Conservation (phyloP, 1,140 invertebrate species). For the Centruroides sculpturatus region DNA sequence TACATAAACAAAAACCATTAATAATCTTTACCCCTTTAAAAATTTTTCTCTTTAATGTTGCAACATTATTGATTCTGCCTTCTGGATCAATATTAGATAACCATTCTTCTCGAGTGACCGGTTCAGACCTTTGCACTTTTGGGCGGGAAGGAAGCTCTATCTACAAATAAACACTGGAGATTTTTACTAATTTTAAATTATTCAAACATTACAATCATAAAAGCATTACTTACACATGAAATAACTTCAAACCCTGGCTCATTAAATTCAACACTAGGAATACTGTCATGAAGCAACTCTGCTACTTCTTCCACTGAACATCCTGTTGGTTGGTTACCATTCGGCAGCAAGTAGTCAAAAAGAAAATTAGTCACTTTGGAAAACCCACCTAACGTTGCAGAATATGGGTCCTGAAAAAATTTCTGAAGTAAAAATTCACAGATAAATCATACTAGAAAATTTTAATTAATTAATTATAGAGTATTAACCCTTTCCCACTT, state of each 20-base stretch:
- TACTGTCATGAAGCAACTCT: conserved; percentile 38
- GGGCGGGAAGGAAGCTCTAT: conserved; percentile 29
- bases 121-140: conserved; percentile 39
- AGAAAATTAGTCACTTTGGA: conserved; percentile 59
- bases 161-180: conserved; percentile 20
- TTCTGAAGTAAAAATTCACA: conserved; percentile 24
- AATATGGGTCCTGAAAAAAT: conserved; percentile 50
- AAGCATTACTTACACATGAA: conserved; percentile 19
- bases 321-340: conserved; percentile 4
- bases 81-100: conserved; percentile 53
- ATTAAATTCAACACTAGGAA: conserved; percentile 33
- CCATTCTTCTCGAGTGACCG: conserved; percentile 66
- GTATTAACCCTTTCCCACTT: not conserved
- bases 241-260: conserved; percentile 33
- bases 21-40: conserved; percentile 53
- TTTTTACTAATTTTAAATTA: not conserved
- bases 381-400: conserved; percentile 63
- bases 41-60: conserved; percentile 36
- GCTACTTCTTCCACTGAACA: conserved; percentile 38
- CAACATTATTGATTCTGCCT: conserved; percentile 39
- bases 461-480: conserved; percentile 23
- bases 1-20: conserved; percentile 2
- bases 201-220: conserved; percentile 9
- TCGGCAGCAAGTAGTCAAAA: conserved; percentile 26
- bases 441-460: conserved; percentile 48